These are phyloP conservation scores for Hemiprocne comata DNA, from an alignment of 2,113 vertebrate species.

Conservation along the genomic window DNA sequence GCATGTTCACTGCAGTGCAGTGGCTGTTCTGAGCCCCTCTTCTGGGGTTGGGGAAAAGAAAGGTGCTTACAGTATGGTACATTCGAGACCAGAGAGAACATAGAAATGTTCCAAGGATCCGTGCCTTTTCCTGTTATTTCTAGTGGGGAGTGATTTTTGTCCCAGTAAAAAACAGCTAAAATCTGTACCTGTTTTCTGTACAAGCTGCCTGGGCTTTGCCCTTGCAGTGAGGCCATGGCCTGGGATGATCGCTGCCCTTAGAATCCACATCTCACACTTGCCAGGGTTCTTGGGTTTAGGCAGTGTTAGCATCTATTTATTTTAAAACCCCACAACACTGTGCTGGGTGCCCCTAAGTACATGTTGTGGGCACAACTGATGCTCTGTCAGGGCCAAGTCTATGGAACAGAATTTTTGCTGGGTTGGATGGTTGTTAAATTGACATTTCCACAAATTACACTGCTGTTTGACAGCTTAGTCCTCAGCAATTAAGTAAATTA, in stretches of 20 bases:
- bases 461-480: background rate
- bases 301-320: background rate
- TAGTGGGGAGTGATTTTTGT: background rate
- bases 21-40: background rate
- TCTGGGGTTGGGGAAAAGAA: background rate
- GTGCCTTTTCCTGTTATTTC: background rate
- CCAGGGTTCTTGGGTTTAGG: background rate
- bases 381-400: background rate
- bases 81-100: background rate
- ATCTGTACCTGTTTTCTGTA: background rate
- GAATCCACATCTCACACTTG: background rate
- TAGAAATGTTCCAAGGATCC: background rate
- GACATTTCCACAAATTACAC: background rate
- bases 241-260: background rate
- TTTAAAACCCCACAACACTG: background rate
- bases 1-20: background rate
- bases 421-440: background rate
- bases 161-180: background rate
- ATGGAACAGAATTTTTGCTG: background rate
- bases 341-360: background rate
- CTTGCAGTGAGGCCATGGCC: background rate
- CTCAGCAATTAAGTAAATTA: background rate
- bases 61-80: background rate
- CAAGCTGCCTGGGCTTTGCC: background rate
- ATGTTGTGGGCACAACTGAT: background rate